A percentile compares a stretch with the other conserved stretches of the same genome.
Evolutionary conservation across 2,113 vertebrate genomes (phyloP).

Genomic region (Chiloscyllium plagiosum): DNA sequence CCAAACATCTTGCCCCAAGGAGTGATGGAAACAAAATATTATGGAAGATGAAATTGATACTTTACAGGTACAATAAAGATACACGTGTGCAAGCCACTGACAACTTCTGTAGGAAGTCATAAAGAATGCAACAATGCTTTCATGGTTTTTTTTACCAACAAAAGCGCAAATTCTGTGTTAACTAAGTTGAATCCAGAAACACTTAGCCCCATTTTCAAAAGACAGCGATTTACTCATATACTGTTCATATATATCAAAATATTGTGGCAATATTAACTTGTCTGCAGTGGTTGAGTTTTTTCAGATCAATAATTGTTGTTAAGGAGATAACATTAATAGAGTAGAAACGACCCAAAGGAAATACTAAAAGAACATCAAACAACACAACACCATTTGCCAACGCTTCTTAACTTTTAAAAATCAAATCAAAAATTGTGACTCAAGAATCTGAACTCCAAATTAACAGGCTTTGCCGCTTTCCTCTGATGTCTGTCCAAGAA

Average conservation of each 20-base stretch:
- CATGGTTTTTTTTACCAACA: background rate
- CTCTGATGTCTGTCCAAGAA: conserved; percentile 3
- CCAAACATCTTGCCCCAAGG: background rate
- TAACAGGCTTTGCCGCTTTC: background rate
- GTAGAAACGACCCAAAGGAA: background rate
- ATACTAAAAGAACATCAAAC: background rate
- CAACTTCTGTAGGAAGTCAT: background rate
- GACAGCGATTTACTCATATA: background rate
- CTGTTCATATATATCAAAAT: background rate
- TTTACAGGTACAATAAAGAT: background rate
- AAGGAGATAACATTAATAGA: background rate
- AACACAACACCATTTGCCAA: background rate
- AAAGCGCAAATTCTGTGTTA: background rate
- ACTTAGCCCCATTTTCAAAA: background rate
- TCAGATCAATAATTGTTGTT: background rate
- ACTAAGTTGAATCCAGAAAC: too few species aligned
- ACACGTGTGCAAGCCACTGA: background rate
- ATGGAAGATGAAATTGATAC: background rate
- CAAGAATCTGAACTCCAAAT: background rate
- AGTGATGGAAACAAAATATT: background rate
- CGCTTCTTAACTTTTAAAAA: too few species aligned
- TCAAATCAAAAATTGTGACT: background rate
- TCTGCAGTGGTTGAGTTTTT: background rate
- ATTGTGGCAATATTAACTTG: background rate
- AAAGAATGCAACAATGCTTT: background rate